A percentile compares a stretch with the other conserved stretches of the same genome.
phyloP scores from a whole-genome alignment of 1,140 invertebrate species.

The Calycopis cecrops region DNA sequence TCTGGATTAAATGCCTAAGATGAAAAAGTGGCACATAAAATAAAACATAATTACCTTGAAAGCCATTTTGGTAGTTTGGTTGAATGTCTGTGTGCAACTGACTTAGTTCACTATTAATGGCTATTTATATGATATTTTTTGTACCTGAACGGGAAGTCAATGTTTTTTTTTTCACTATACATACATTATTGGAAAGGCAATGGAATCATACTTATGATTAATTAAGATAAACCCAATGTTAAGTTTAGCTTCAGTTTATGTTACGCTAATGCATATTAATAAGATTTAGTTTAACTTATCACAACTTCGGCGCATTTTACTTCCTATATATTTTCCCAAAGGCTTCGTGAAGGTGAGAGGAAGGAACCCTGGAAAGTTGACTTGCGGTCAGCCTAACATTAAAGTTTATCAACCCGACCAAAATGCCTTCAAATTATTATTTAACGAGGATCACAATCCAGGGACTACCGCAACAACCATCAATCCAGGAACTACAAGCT shows the following conservation, averaged over 20 bases:
- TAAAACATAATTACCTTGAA: conserved; percentile 3
- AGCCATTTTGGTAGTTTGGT: conserved; percentile 6
- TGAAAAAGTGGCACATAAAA: neutral
- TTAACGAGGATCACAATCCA: too few relatives aligned
- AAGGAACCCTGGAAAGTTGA: too few relatives aligned
- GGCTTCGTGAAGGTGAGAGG: too few relatives aligned
- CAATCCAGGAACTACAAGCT: too few relatives aligned
- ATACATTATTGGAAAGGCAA: neutral
- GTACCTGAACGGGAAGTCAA: conserved; percentile 9
- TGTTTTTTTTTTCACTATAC: conserved; percentile 3
- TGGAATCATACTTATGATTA: neutral
- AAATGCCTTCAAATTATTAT: too few relatives aligned
- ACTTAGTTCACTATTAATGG: neutral
- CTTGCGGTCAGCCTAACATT: too few relatives aligned
- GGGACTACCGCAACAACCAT: too few relatives aligned
- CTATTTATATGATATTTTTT: conserved; percentile 9
- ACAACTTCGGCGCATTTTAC: too few relatives aligned
- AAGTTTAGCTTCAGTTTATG: neutral
- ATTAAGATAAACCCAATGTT: neutral
- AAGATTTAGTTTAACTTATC: too few relatives aligned
- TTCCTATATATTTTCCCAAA: too few relatives aligned
- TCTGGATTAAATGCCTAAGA: too few relatives aligned
- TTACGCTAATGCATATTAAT: neutral
- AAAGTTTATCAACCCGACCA: too few relatives aligned
- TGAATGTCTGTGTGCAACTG: conserved; percentile 9